These are phyloP conservation scores for Arothron firmamentum DNA, from an alignment of 2,113 vertebrate genomes.

Conservation along the genomic window DNA sequence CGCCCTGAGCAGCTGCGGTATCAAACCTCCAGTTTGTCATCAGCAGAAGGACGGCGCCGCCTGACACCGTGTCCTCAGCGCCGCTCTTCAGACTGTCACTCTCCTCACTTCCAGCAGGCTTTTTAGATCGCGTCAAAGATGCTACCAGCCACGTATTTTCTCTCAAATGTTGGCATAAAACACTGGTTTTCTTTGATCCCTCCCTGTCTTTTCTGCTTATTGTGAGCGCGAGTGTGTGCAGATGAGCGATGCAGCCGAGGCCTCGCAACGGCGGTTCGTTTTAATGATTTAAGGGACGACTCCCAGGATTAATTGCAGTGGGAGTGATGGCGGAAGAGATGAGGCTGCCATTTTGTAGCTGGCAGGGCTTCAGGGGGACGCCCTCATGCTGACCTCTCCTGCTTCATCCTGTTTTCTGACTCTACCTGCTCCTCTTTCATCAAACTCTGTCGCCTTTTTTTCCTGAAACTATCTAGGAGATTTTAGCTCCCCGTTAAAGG, in stretches of 20 bases:
- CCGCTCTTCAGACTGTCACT: neutral
- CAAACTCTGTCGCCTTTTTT: slow-evolving; percentile 11
- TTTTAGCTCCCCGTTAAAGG: slow-evolving; percentile 15
- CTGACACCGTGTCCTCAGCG: neutral
- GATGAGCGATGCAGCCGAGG: slow-evolving; percentile 47
- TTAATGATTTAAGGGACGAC: slow-evolving; percentile 50
- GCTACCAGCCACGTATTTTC: too few species aligned
- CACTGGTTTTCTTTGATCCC: too few species aligned
- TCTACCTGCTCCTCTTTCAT: slow-evolving; percentile 8
- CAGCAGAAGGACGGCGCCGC: neutral
- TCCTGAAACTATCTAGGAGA: slow-evolving; percentile 17
- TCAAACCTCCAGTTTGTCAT: slow-evolving; percentile 37
- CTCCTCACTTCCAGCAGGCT: neutral
- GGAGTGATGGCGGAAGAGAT: slow-evolving; percentile 30
- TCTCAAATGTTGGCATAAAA: too few species aligned
- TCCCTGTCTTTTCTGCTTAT: too few species aligned
- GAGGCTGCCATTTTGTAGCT: slow-evolving; percentile 42
- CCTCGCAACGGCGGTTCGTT: slow-evolving; percentile 46
- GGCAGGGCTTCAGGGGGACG: slow-evolving; percentile 18
- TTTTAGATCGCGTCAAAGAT: too few species aligned
- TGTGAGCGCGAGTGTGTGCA: neutral
- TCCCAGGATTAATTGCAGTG: slow-evolving; percentile 48
- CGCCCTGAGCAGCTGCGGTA: slow-evolving; percentile 30
- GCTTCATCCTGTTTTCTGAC: neutral
- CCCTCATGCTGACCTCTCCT: slow-evolving; percentile 20